Evolutionary conservation across 2,888 invertebrate species (phyloP), one percentile per base, ranked within the genome.

Genomic region (Lingula anatina): DNA sequence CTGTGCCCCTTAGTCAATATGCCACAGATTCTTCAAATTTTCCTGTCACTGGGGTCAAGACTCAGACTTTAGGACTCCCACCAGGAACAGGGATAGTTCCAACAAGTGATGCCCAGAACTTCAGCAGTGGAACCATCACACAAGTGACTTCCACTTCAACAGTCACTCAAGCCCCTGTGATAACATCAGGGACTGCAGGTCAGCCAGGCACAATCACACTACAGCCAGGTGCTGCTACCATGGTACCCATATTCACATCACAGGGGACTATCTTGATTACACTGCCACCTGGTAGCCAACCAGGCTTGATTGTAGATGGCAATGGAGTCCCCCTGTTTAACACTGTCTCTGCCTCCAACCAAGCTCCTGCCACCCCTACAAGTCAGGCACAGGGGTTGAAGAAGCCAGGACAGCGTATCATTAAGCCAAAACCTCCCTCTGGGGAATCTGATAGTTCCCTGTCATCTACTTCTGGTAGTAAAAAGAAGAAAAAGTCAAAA

Each of bases 251-350:
- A 36, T 21, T 44, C 36, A 12, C 35, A 44, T 44, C 25, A 7
- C 56, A 62, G 35, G 67, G 68, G 4, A 65, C 69, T 1, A 67
- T 74, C 25, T 58, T 73, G 25, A 53, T 73, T 26, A 66, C 66
- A 24, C 58, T 70, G 46, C 61, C 64, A 23, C 61, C 65, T 35
- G 62, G 64, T 49, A 64, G 64, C 21, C 66, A 65, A 55, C 63
- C n/a, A n/a, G n/a, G n/a, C n/a, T n/a, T n/a, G n/a, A n/a, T n/a
- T n/a, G n/a, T n/a, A n/a, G n/a, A n/a, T n/a, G n/a, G n/a, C n/a
- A n/a, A n/a, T n/a, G n/a, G n/a, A n/a, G n/a, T n/a, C n/a, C n/a
- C n/a, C n/a, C n/a, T n/a, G n/a, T n/a, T n/a, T n/a, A n/a, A n/a
- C n/a, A n/a, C n/a, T n/a, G n/a, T n/a, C n/a, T n/a, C n/a, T n/a